Base-by-base conservation (phyloP, 1,140 invertebrate genomes). In the Cyclina sinensis region DNA sequence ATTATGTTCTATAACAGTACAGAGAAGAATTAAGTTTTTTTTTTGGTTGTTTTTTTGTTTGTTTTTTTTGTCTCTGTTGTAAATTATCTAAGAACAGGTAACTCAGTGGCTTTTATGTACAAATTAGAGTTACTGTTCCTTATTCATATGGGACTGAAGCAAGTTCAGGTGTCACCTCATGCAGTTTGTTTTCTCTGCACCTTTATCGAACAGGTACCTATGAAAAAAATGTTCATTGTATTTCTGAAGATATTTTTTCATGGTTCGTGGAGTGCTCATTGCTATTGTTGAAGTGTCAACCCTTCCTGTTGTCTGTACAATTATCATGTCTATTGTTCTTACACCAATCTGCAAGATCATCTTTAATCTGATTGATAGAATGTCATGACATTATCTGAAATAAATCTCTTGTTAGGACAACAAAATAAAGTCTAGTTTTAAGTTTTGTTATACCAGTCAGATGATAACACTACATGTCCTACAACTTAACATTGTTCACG, bases 271-370 rank as follows among this genome's bases (percentile, higher is more conserved):
- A 54, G 74, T 78, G 74, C 74, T 78, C 39, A 54, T 4, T 30
- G 70, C 65, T 48, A 78, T 78, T 78, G 74, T 78, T 54, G 14
- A 78, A 46, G 74, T 78, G 74, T 54, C 74, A 51, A 21, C 3
- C 39, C 39, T 51, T 78, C 74, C 21, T 78, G 39, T 78, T 78
- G 74, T 78, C 39, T 78, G 7, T 18, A 39, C 32, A 51, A 30
- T 48, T 78, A 51, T 78, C 74, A 78, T 78, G 74, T 78, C 43
- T 78, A 51, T 78, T 51, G 74, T 78, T 78, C 74, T 78, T 39
- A 0, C 24, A 27, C 24, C 11, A 27, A 46, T 51, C 39, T 32
- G 1, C 39, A 7, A 51, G 39, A 78, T 78, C 39, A 78, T 48
- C 74, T 78, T 78, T 46, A 78, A 51, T 78, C 48, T 48, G 48